A percentile compares a stretch with the other conserved stretches of the same genome.
phyloP scores from a whole-genome alignment of 1,140 invertebrate species.

The Nautilus pompilius region DNA sequence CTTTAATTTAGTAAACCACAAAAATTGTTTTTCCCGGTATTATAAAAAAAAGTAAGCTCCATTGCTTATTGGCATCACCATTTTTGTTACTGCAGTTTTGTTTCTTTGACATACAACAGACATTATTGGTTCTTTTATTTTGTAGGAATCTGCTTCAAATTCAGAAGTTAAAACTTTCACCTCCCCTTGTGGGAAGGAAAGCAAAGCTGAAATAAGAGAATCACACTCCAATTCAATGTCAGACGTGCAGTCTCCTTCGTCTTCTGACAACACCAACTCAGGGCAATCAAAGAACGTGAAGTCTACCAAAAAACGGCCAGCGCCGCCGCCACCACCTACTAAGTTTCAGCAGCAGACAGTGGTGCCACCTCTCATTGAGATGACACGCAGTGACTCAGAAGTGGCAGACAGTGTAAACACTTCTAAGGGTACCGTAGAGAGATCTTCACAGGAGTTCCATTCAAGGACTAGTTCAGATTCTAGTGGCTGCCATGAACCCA shows the following conservation, averaged over 20 bases:
- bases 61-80: no score
- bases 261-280: not conserved
- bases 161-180: slow-evolving; percentile 32
- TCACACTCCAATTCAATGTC: no score
- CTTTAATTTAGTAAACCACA: not conserved
- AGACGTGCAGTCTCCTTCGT: no score
- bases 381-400: slow-evolving; percentile 7
- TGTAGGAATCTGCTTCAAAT: slow-evolving; percentile 11
- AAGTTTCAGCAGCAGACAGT: slow-evolving; percentile 8
- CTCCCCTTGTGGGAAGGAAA: slow-evolving; percentile 23
- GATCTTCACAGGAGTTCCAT: slow-evolving; percentile 53
- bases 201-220: no score
- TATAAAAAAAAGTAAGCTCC: no score
- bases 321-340: not conserved
- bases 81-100: slow-evolving; percentile 16
- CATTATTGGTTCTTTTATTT: slow-evolving; percentile 3
- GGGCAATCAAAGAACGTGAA: not conserved
- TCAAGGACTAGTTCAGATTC: slow-evolving; percentile 74
- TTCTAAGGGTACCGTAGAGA: slow-evolving; percentile 47
- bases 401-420: slow-evolving; percentile 9
- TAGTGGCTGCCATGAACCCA: slow-evolving; percentile 73
- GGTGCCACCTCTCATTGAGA: slow-evolving; percentile 5
- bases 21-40: no score
- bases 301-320: not conserved
- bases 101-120: slow-evolving; percentile 4